Percentiles rank a stretch among this genome's conserved stretches.
phyloP scores from a whole-genome alignment of 2,888 invertebrate genomes.

The Trypoxylon attenuatum region DNA sequence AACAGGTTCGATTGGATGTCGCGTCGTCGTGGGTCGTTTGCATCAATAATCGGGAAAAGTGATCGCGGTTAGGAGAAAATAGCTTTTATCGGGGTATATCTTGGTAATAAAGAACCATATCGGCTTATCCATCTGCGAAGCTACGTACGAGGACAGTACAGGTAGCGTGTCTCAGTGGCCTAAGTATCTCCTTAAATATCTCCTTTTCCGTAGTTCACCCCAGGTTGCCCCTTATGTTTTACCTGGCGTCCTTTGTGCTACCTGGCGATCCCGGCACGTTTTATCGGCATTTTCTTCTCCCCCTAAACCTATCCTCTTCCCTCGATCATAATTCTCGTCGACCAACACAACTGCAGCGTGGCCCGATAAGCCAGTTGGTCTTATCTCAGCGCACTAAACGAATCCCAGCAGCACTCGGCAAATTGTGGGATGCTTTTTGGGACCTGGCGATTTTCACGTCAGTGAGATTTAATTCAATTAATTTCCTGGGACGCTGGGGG shows the following conservation, averaged over 20 bases:
- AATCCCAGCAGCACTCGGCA: too few relatives aligned
- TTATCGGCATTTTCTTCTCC: background rate
- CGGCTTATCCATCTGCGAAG: slow-evolving; percentile 27
- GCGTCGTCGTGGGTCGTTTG: too few relatives aligned
- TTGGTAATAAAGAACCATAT: slow-evolving; percentile 40
- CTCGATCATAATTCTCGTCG: background rate
- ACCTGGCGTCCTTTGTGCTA: too few relatives aligned
- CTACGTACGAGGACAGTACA: background rate
- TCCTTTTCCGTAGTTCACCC: background rate
- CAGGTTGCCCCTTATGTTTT: background rate
- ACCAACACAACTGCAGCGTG: background rate
- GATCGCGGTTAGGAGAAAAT: too few relatives aligned
- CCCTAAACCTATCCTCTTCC: background rate
- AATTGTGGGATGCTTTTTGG: too few relatives aligned
- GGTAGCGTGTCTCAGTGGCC: background rate
- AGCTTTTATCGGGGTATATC: slow-evolving; percentile 40
- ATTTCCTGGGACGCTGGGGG: too few relatives aligned
- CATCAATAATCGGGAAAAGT: too few relatives aligned
- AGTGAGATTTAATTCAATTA: too few relatives aligned
- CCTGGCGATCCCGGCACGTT: background rate
- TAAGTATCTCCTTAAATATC: background rate
- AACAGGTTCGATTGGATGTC: too few relatives aligned
- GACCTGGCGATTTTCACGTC: too few relatives aligned
- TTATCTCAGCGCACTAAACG: too few relatives aligned
- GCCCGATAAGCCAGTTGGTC: too few relatives aligned